These are phyloP conservation scores for Saguinus imperator DNA, from an alignment of 2,113 vertebrate genomes.

Conservation along the genomic window DNA sequence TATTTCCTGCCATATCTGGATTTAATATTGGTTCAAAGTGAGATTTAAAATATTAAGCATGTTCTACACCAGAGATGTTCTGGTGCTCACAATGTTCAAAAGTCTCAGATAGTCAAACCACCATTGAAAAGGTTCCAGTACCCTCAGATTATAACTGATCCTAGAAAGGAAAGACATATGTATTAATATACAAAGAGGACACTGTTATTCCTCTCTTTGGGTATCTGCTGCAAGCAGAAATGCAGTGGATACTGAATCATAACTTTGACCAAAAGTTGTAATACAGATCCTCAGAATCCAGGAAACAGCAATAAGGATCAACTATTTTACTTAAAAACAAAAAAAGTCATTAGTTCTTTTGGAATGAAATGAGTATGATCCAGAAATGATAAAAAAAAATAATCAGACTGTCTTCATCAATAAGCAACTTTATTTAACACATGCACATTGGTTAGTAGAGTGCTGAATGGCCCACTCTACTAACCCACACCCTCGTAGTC, in stretches of 20 bases:
- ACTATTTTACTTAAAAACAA: background rate
- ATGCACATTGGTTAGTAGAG: background rate
- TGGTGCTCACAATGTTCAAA: slow-evolving; percentile 63
- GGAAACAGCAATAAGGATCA: background rate
- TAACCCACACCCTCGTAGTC: background rate
- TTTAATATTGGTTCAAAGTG: slow-evolving; percentile 54
- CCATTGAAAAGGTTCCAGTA: background rate
- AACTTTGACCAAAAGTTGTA: background rate
- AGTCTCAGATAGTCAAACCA: slow-evolving; percentile 59
- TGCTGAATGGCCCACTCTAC: background rate
- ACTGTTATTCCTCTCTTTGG: background rate
- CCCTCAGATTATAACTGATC: background rate
- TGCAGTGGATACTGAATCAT: background rate
- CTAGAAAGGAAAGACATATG: background rate
- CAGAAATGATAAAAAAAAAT: background rate
- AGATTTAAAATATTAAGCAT: slow-evolving; percentile 42
- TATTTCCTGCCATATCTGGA: slow-evolving; percentile 35
- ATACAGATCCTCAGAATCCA: background rate
- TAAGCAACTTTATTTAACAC: background rate
- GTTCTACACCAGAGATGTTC: slow-evolving; percentile 58
- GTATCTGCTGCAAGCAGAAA: background rate
- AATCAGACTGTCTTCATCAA: background rate
- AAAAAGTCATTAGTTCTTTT: background rate
- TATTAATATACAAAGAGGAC: background rate
- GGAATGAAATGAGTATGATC: background rate